A percentile compares a stretch with the other conserved stretches of the same genome.
Conservation (phyloP, 2,113 vertebrate species). For the Thalassoma bifasciatum region DNA sequence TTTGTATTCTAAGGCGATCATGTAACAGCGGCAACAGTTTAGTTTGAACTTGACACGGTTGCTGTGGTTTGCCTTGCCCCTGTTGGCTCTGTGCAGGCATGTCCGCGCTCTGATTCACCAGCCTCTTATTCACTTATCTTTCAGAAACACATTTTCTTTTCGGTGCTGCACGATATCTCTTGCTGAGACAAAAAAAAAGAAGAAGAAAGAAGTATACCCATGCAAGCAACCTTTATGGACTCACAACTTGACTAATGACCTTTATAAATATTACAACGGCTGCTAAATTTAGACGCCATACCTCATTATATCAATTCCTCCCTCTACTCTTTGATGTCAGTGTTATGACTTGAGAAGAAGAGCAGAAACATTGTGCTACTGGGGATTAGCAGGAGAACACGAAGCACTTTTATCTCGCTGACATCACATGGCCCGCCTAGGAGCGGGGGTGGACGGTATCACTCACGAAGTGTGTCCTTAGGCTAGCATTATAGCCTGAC, state of each 20-base stretch:
- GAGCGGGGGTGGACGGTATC: constrained; percentile 74
- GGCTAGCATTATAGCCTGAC: constrained; percentile 61
- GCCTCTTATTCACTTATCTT: constrained; percentile 22
- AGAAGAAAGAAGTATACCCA: not conserved
- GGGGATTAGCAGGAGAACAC: constrained; percentile 53
- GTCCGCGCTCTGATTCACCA: constrained; percentile 53
- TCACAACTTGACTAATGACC: not conserved
- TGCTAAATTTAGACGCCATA: constrained; percentile 1
- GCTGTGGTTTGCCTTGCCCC: constrained; percentile 57
- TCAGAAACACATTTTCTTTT: not conserved
- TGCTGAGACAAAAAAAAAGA: not conserved
- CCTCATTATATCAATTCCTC: not conserved
- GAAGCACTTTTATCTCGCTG: constrained; percentile 66
- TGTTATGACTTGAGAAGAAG: constrained; percentile 41
- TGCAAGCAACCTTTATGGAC: not conserved
- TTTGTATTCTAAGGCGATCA: constrained; percentile 15
- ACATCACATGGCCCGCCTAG: constrained; percentile 61
- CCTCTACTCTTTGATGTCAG: constrained; percentile 4
- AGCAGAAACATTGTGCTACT: constrained; percentile 40
- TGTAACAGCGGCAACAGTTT: constrained; percentile 21
- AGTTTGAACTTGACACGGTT: constrained; percentile 64
- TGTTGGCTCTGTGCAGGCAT: constrained; percentile 50
- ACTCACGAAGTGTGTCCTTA: constrained; percentile 61
- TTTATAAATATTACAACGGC: not conserved
- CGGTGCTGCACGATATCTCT: not conserved